A percentile compares a stretch with the other conserved stretches of the same genome.
Conservation (phyloP, 2,113 vertebrate genomes). For the Coptodon bakossiorum region DNA sequence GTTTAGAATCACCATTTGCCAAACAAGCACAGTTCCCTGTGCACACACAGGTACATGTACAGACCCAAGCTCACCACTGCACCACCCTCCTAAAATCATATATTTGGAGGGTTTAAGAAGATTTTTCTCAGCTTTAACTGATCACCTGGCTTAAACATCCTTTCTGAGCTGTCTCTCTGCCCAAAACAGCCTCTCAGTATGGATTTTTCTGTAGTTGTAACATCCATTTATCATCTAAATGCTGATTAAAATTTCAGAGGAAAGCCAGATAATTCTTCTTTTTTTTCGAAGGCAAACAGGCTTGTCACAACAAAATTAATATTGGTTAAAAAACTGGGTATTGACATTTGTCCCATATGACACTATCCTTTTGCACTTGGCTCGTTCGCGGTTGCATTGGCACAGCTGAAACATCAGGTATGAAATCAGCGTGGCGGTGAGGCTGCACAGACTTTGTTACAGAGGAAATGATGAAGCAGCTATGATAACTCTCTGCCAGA, state of each 20-base stretch:
- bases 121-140: not conserved
- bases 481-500: slow-evolving; percentile 31
- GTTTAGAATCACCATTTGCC: not conserved
- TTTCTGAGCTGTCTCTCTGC: not conserved
- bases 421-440: not conserved
- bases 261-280: not conserved
- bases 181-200: not conserved
- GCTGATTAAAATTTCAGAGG: not conserved
- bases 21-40: not conserved
- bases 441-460: not conserved
- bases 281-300: not conserved
- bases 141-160: not conserved
- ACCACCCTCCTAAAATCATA: not conserved
- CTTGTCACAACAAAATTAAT: not conserved
- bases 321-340: not conserved
- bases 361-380: not conserved
- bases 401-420: not conserved
- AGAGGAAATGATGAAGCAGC: slow-evolving; percentile 31
- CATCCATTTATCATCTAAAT: not conserved
- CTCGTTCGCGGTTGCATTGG: not conserved
- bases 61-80: not conserved
- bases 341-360: not conserved
- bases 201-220: not conserved
- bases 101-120: not conserved
- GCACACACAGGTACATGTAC: not conserved